Base-by-base conservation (phyloP, 2,888 invertebrate genomes). In the Iphiclides podalirius region DNA sequence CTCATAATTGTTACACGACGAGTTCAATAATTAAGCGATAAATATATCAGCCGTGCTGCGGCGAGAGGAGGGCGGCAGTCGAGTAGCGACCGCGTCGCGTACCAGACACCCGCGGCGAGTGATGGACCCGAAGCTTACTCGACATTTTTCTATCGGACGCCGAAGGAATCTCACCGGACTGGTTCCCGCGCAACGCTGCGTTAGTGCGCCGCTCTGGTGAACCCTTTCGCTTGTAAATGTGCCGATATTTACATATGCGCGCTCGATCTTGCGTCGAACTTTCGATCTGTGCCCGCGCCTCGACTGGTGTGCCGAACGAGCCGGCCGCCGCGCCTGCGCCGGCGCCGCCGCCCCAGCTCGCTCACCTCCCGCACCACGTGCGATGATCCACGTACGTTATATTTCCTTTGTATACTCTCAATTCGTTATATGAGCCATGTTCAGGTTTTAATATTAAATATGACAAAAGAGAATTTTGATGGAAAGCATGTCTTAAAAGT, bases 81-180 rank as follows among this genome's bases (percentile, higher is more conserved):
- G 84, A 81, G 78, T 75, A 73, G 74, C 75, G 74, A 70, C 83
- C 83, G 87, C 76, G 85, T 79, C 72, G 77, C 85, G 84, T 67
- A 76, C 66, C 79, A 79, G 80, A 86, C 85, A 78, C 69, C 72
- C 78, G 81, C 66, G 72, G 55, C 74, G 70, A 78, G 80, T 79
- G 83, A 82, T 82, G 80, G 73, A 77, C 75, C 76, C 68, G 68
- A 78, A 76, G 77, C 75, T 79, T 67, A 71, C 78, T 82, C 90
- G 86, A 90, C 89, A 90, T 90, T 90, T 90, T 90, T 90, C 90
- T 85, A 85, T 85, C 87, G 85, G 87, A 89, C 89, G 85, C 86
- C 86, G 86, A 89, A 90, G 90, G 90, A 90, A 91, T 90, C 91
- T 89, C 84, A 89, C 91, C 90, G 90, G 90, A 91, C 91, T 90